Percentiles rank a stretch among this genome's conserved stretches.
Conservation (phyloP, 2,113 vertebrate genomes). For the Ophthalmolycus amberensis region DNA sequence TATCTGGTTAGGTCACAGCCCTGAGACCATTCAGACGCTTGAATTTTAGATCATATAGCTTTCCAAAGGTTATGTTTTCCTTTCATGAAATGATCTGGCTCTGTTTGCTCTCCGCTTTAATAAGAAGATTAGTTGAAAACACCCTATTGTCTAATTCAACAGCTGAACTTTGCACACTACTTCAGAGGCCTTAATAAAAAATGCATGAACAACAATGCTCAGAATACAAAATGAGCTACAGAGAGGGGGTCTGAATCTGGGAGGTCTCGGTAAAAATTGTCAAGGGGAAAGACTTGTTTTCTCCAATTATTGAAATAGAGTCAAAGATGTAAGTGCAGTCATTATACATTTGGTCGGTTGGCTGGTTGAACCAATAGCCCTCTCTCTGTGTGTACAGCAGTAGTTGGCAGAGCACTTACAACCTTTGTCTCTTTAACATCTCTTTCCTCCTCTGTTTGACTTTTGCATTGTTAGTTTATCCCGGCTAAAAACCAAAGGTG, state of each 20-base stretch:
- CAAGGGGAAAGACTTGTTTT: slow-evolving; percentile 53
- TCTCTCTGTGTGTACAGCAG: slow-evolving; percentile 10
- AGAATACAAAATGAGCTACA: slow-evolving; percentile 59
- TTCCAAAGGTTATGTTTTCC: slow-evolving; percentile 53
- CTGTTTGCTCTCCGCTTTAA: slow-evolving; percentile 48
- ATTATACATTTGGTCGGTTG: slow-evolving; percentile 26
- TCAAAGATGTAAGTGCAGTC: slow-evolving; percentile 45
- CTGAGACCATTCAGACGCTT: slow-evolving; percentile 7
- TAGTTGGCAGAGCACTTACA: slow-evolving; percentile 32
- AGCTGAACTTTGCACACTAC: slow-evolving; percentile 63
- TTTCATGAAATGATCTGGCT: slow-evolving; percentile 8
- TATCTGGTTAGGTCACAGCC: slow-evolving; percentile 18
- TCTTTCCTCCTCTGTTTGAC: slow-evolving; percentile 44
- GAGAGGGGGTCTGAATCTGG: slow-evolving; percentile 17
- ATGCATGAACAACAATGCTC: slow-evolving; percentile 64
- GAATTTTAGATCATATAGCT: slow-evolving; percentile 20
- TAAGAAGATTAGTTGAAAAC: slow-evolving; percentile 61
- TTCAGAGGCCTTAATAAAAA: slow-evolving; percentile 58
- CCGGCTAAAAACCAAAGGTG: slow-evolving; percentile 35
- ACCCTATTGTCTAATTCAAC: slow-evolving; percentile 55
- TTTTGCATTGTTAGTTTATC: slow-evolving; percentile 38
- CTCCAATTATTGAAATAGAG: slow-evolving; percentile 59
- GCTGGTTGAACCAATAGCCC: slow-evolving; percentile 39
- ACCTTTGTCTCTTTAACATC: slow-evolving; percentile 45
- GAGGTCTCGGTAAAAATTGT: slow-evolving; percentile 33